These are phyloP conservation scores for Ophiodon elongatus DNA, from an alignment of 2,113 vertebrate genomes.

Conservation along the genomic window DNA sequence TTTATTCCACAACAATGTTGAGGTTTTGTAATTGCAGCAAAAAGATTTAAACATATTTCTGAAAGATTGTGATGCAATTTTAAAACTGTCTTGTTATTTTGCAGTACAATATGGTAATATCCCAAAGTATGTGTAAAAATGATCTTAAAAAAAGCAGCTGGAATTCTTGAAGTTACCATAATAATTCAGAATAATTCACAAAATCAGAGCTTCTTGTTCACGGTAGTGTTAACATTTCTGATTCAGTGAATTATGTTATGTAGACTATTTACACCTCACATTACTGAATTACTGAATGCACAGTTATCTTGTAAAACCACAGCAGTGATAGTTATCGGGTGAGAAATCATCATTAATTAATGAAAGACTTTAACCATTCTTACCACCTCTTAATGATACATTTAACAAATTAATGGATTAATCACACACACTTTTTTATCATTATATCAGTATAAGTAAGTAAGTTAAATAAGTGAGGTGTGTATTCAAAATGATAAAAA, in stretches of 20 bases:
- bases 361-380: not conserved
- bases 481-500: not conserved
- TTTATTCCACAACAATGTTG: not conserved
- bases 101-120: not conserved
- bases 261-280: not conserved
- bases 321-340: not conserved
- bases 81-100: not conserved
- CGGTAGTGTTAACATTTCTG: not conserved
- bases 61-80: not conserved
- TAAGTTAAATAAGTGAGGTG: not conserved
- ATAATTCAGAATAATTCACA: not conserved
- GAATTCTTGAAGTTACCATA: not conserved
- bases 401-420: not conserved
- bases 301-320: not conserved
- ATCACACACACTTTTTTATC: not conserved
- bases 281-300: not conserved
- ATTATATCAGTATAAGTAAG: not conserved
- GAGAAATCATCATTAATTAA: not conserved
- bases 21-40: not conserved
- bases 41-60: not conserved
- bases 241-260: not conserved
- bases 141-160: not conserved
- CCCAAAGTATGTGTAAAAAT: not conserved
- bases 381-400: not conserved
- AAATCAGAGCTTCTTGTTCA: not conserved